Conservation (phyloP, 2,888 invertebrate species). For the Phalera bucephala region DNA sequence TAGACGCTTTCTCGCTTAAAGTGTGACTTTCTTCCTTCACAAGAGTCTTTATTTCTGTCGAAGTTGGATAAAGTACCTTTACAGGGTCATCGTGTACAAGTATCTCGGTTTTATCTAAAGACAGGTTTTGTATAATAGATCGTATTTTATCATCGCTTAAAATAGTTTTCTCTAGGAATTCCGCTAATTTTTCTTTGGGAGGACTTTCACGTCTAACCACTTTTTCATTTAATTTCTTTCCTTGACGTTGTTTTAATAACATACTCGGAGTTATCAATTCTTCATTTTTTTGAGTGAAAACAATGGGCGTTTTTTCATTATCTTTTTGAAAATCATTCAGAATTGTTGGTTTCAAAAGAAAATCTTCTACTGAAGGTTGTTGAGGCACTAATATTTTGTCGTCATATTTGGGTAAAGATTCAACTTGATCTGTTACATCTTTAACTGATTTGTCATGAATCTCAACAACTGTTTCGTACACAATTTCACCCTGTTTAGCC, state of each 20-base stretch:
- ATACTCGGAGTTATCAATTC: slow-evolving; percentile 38
- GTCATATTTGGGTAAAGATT: neutral
- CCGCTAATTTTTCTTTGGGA: slow-evolving; percentile 69
- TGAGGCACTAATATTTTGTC: neutral
- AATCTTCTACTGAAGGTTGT: slow-evolving; percentile 6
- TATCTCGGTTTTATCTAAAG: slow-evolving; percentile 55
- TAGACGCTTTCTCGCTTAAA: slow-evolving; percentile 46
- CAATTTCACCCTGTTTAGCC: slow-evolving; percentile 25
- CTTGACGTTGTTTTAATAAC: slow-evolving; percentile 43
- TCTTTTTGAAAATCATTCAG: neutral
- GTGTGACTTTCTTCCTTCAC: slow-evolving; percentile 28
- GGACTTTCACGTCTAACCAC: slow-evolving; percentile 62
- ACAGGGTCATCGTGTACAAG: slow-evolving; percentile 33
- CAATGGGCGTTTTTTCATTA: neutral
- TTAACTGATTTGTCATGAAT: slow-evolving; percentile 9
- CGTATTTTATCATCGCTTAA: slow-evolving; percentile 73
- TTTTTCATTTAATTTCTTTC: slow-evolving; percentile 35
- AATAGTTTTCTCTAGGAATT: slow-evolving; percentile 74
- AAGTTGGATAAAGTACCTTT: slow-evolving; percentile 24
- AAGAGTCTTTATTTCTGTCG: slow-evolving; percentile 31
- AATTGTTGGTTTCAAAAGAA: slow-evolving; percentile 4
- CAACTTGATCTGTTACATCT: slow-evolving; percentile 3
- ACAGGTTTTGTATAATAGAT: slow-evolving; percentile 71
- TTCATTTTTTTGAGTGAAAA: slow-evolving; percentile 15
- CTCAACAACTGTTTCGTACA: slow-evolving; percentile 15